Conservation (phyloP, 2,113 vertebrate genomes). For the Notarius lentiginosus region DNA sequence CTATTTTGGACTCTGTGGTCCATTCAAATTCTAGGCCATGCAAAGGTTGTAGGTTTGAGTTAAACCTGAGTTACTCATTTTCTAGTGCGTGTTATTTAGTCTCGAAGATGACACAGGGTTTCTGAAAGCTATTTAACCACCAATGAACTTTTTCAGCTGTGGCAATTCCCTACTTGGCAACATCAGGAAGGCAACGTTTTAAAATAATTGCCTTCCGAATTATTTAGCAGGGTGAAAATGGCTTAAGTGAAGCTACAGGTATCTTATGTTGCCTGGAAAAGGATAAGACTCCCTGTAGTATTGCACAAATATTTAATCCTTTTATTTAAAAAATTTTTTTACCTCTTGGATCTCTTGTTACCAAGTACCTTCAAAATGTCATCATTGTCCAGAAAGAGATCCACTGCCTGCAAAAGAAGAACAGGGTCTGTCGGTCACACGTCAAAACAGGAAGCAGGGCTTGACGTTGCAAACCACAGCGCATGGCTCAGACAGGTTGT, state of each 20-base stretch:
- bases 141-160: not conserved
- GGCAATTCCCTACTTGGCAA: not conserved
- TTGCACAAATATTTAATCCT: not conserved
- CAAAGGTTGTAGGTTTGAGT: not conserved
- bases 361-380: slow-evolving; percentile 77
- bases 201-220: not conserved
- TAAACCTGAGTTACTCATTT: not conserved
- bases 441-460: not conserved
- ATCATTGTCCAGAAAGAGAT: slow-evolving; percentile 77
- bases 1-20: not conserved
- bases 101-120: not conserved
- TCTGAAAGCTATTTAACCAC: not conserved
- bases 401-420: slow-evolving; percentile 73
- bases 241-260: not conserved
- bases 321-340: slow-evolving; percentile 10
- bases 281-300: not conserved
- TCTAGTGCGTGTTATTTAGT: not conserved
- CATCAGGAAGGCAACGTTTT: not conserved
- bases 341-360: slow-evolving; percentile 84
- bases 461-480: not conserved
- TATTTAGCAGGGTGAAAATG: not conserved
- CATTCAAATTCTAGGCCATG: not conserved
- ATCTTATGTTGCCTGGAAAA: not conserved
- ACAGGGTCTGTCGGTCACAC: not conserved
- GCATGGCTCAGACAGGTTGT: not conserved